phyloP scores from a whole-genome alignment of 2,888 invertebrate genomes.

The Ceriagrion tenellum region DNA sequence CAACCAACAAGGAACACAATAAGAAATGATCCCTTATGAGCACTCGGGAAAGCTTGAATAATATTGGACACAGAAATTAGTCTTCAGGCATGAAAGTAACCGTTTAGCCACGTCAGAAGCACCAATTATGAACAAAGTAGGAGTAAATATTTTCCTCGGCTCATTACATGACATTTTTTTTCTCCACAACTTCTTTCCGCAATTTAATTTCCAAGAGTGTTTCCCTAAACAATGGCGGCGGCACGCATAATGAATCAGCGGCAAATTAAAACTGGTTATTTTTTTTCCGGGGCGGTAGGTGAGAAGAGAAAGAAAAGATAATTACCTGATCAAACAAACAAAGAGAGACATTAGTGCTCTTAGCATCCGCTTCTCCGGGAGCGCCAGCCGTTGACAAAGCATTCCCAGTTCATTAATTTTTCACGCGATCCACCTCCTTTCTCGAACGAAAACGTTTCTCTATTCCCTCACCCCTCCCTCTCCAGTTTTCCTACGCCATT shows the following conservation, averaged over 20 bases:
- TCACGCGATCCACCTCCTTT: conserved; percentile 9
- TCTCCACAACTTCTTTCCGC: background rate
- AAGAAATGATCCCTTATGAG: no score
- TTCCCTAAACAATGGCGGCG: background rate
- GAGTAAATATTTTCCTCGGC: background rate
- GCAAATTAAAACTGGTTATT: conserved; percentile 24
- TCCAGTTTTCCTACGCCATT: background rate
- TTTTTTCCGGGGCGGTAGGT: background rate
- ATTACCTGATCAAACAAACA: conserved; percentile 39
- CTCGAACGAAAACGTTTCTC: background rate
- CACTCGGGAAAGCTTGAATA: no score
- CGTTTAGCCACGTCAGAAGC: background rate
- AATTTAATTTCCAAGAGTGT: conserved; percentile 21
- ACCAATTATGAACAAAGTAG: background rate
- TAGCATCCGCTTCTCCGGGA: background rate
- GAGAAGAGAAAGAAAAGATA: conserved; percentile 3
- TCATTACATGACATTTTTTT: background rate
- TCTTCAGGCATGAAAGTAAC: no score
- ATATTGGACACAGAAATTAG: no score
- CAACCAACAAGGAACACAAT: no score
- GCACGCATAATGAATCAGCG: conserved; percentile 23
- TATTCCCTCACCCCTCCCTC: background rate
- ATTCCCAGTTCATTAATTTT: conserved; percentile 31
- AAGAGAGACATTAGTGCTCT: background rate
- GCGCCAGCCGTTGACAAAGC: background rate